Conservation (phyloP, 2,113 vertebrate genomes). For the Scomber japonicus region DNA sequence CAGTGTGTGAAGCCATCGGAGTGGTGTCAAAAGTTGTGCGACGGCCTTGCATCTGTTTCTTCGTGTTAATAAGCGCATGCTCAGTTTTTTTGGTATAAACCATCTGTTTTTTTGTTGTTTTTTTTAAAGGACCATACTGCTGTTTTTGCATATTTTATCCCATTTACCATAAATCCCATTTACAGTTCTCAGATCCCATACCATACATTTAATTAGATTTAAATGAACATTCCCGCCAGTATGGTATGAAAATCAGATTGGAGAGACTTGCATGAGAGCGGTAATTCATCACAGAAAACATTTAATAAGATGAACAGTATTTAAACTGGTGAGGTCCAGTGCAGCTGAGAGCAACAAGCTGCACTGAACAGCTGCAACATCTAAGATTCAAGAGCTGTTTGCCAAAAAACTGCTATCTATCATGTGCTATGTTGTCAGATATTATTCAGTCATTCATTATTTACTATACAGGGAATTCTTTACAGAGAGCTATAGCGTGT, state of each 20-base stretch:
- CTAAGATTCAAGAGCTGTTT: too few relatives aligned
- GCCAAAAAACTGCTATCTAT: neutral
- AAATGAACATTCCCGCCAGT: neutral
- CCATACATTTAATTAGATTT: conserved; percentile 6
- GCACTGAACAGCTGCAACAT: too few relatives aligned
- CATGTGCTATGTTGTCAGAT: neutral
- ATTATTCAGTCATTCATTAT: too few relatives aligned
- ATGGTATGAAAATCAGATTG: conserved; percentile 22
- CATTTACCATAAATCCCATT: conserved; percentile 51
- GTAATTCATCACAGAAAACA: neutral
- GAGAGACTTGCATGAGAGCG: neutral
- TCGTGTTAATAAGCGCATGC: conserved; percentile 74
- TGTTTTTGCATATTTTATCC: conserved; percentile 63
- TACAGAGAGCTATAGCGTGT: too few relatives aligned
- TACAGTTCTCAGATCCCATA: conserved; percentile 18
- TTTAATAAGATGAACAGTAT: neutral
- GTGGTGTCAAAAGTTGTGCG: conserved; percentile 64
- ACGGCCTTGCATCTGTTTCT: conserved; percentile 64
- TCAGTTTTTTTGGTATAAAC: conserved; percentile 52
- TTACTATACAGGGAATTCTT: too few relatives aligned
- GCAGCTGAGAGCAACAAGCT: neutral
- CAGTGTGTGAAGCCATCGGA: conserved; percentile 65
- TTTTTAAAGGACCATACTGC: conserved; percentile 71
- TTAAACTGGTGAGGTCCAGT: too few relatives aligned
- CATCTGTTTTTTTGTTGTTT: conserved; percentile 70